phyloP scores from a whole-genome alignment of 2,888 invertebrate species.

The Cremastobaeus sp. region DNA sequence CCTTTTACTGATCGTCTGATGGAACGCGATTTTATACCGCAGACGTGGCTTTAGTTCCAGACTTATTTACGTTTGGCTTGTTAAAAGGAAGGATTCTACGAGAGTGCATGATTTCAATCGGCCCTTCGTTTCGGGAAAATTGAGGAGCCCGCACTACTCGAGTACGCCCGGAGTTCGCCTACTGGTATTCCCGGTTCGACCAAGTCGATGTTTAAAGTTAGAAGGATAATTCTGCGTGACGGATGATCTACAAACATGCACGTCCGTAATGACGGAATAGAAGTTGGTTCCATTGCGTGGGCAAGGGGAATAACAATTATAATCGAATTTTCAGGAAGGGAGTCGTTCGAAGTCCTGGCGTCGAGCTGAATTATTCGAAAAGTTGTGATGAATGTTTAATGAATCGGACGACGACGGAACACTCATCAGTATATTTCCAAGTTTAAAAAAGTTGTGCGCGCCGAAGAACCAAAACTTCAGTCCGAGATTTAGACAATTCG shows the following conservation, averaged over 20 bases:
- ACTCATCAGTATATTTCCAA: conserved; percentile 5
- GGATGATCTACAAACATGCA: conserved; percentile 12
- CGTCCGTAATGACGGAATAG: not conserved
- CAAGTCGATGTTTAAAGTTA: conserved; percentile 30
- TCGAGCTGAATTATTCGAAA: conserved; percentile 17
- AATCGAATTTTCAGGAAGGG: conserved; percentile 18
- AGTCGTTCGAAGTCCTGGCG: not conserved
- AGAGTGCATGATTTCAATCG: conserved; percentile 24
- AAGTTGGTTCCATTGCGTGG: conserved; percentile 41
- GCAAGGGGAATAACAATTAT: conserved; percentile 31
- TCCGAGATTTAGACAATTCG: no score
- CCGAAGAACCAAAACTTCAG: no score
- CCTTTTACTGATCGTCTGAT: not conserved
- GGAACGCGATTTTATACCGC: not conserved
- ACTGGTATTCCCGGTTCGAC: conserved; percentile 28
- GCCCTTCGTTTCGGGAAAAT: conserved; percentile 18
- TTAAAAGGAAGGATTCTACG: conserved; percentile 4
- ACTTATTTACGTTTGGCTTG: conserved; percentile 13
- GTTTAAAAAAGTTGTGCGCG: no score
- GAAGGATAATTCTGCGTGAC: conserved; percentile 39
- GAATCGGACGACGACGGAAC: conserved; percentile 2
- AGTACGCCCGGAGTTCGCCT: conserved; percentile 14
- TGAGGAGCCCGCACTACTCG: conserved; percentile 9
- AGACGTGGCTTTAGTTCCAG: not conserved
- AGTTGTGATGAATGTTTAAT: conserved; percentile 14